Evolutionary conservation across 2,888 invertebrate species (phyloP), one percentile per base, ranked within the genome.

Genomic region (Drosophila recens): DNA sequence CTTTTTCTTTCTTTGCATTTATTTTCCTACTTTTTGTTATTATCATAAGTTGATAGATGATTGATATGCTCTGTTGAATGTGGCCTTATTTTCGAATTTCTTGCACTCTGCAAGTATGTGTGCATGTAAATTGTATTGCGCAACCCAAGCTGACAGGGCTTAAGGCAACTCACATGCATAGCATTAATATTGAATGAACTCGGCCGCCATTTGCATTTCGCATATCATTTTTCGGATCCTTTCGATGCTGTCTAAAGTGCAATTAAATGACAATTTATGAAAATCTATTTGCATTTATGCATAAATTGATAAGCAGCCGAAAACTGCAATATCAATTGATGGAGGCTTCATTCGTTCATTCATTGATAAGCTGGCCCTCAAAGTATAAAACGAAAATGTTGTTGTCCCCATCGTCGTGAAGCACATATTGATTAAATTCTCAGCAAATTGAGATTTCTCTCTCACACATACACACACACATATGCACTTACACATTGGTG

Each of bases 201-300:
- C 46, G 20, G 30, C 17, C 63, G 63, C 57, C 59, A 75, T 73
- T 84, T 82, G 79, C 72, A 86, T 87, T 79, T 81, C 83, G 84
- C 80, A 83, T 80, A 75, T 83, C 62, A 80, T 80, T 86, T 81
- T 73, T 71, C 17, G 65, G 58, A 63, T 34, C 34, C 20, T 45
- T 10, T 63, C 54, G 57, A 5, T 49, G 52, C 62, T 48, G 42
- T 64, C 67, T 27, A 74, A 82, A 86, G 83, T 83, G 77, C 89
- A 84, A 87, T 85, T 87, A 85, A 85, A 85, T 89, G 84, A 84
- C 87, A 84, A 87, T 89, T 85, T 84, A 78, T 80, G 73, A 72
- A 86, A 84, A 80, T 84, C 84, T 86, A 88, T 84, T 89, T 87
- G 84, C 87, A 84, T 81, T 80, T 74, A 61, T 84, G 82, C 82